These are phyloP conservation scores for Drosophila murphyi DNA, from an alignment of 1,140 invertebrate genomes.

Conservation along the genomic window DNA sequence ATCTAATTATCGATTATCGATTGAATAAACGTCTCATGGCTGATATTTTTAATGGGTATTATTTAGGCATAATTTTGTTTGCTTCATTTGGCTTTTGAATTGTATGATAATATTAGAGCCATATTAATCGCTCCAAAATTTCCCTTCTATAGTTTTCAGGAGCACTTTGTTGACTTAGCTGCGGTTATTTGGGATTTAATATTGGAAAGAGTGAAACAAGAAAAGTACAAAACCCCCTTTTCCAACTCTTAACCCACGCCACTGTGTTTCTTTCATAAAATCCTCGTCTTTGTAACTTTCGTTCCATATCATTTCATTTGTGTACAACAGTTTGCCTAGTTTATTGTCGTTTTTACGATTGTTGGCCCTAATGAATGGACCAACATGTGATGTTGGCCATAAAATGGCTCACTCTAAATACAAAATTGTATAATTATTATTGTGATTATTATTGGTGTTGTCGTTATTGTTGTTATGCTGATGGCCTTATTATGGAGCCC, in stretches of 20 bases:
- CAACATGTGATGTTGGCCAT: slow-evolving; percentile 43
- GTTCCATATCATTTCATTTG: slow-evolving; percentile 55
- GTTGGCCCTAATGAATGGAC: slow-evolving; percentile 27
- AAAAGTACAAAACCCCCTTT: neutral
- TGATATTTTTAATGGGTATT: too few relatives aligned
- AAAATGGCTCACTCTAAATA: slow-evolving; percentile 55
- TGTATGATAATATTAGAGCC: too few relatives aligned
- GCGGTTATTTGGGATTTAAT: too few relatives aligned
- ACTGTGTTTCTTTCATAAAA: slow-evolving; percentile 4
- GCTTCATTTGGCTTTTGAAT: too few relatives aligned
- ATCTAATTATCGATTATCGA: too few relatives aligned
- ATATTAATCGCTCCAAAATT: too few relatives aligned
- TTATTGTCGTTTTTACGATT: slow-evolving; percentile 66
- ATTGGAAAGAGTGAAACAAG: too few relatives aligned
- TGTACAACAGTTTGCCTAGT: slow-evolving; percentile 45
- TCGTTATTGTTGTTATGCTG: slow-evolving; percentile 37
- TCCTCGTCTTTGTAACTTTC: slow-evolving; percentile 30
- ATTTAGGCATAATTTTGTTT: too few relatives aligned
- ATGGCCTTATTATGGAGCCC: slow-evolving; percentile 37
- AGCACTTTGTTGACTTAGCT: too few relatives aligned
- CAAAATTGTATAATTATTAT: slow-evolving; percentile 77
- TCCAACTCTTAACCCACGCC: neutral
- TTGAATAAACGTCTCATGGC: too few relatives aligned
- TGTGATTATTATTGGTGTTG: slow-evolving; percentile 34
- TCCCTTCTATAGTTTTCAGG: too few relatives aligned